phyloP scores from a whole-genome alignment of 2,888 invertebrate species.

The Pristionchus mayeri region DNA sequence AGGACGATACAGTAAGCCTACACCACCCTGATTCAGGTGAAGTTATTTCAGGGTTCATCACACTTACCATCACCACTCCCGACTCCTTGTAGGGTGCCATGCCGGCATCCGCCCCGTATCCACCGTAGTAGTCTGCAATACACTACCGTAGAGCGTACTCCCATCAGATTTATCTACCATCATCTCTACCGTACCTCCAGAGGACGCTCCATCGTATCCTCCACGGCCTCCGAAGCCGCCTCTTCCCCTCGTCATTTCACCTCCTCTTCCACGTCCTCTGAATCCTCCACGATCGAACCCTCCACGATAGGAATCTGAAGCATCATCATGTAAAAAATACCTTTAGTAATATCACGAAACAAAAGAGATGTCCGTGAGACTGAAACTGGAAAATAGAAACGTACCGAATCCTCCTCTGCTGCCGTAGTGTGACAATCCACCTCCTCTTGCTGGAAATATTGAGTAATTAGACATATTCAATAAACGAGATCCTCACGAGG shows the following conservation, averaged over 20 bases:
- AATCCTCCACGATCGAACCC: conserved; percentile 40
- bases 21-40: conserved; percentile 74
- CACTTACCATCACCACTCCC: conserved; percentile 45
- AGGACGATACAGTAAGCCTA: conserved; percentile 77
- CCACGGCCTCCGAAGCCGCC: not conserved
- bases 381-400: too few species aligned
- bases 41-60: not conserved
- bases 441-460: conserved; percentile 42
- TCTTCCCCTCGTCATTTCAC: conserved; percentile 4
- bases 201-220: conserved; percentile 6
- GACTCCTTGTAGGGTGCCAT: conserved; percentile 14
- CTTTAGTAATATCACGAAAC: too few species aligned
- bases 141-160: not conserved
- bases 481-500: conserved; percentile 27
- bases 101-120: not conserved
- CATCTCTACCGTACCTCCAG: not conserved
- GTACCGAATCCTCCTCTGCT: conserved; percentile 40
- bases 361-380: too few species aligned
- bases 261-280: conserved; percentile 14
- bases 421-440: not conserved
- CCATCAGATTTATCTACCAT: too few species aligned
- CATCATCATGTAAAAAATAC: too few species aligned
- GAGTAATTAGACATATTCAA: not conserved
- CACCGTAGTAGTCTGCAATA: conserved; percentile 43
- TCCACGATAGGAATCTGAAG: conserved; percentile 18